Evolutionary conservation across 2,888 invertebrate species (phyloP).

Genomic region (Neoitamus cyanurus): DNA sequence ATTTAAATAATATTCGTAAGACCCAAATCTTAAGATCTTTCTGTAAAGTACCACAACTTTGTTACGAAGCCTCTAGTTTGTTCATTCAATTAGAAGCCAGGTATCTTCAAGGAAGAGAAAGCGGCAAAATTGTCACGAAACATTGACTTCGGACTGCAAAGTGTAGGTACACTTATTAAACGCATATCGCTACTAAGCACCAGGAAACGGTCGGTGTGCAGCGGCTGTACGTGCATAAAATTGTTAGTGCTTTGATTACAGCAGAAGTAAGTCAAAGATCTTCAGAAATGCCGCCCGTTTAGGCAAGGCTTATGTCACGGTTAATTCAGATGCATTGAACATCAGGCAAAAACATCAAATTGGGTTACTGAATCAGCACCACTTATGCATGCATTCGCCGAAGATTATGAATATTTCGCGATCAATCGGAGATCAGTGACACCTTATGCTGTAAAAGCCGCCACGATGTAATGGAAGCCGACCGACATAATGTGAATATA

Average conservation of each 20-base stretch:
- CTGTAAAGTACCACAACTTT: background rate
- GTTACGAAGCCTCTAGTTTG: background rate
- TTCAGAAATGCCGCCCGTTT: background rate
- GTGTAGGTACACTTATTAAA: background rate
- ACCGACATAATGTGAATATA: background rate
- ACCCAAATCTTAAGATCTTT: background rate
- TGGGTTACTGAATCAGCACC: slow-evolving; percentile 1
- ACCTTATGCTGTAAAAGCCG: background rate
- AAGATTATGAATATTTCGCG: background rate
- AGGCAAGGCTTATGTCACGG: background rate
- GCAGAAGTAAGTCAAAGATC: background rate
- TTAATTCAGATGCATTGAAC: background rate
- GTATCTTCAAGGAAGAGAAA: background rate
- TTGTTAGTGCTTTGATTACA: background rate
- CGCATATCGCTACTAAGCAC: background rate
- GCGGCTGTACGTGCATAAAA: background rate
- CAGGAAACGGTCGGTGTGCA: background rate
- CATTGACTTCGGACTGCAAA: background rate
- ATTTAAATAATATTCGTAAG: background rate
- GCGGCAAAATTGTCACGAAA: background rate
- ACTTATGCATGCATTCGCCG: background rate
- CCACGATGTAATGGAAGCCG: background rate
- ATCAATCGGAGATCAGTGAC: background rate
- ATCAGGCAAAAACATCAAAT: background rate
- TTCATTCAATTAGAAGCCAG: background rate